Conservation (phyloP, 2,888 invertebrate species). For the Pheosia tremula region DNA sequence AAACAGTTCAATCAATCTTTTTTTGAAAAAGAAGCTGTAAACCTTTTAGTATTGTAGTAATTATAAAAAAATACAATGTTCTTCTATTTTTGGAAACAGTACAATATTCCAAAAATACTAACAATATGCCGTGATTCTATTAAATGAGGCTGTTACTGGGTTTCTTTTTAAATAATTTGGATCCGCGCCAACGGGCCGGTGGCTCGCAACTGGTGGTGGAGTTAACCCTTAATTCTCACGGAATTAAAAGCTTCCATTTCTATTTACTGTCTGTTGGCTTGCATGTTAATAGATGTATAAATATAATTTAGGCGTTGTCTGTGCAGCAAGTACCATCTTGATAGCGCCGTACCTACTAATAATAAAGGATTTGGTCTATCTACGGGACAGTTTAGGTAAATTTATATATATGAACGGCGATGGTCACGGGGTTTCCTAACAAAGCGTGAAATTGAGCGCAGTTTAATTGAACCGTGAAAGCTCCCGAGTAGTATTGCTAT, state of each 20-base stretch:
- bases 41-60: neutral
- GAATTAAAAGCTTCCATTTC: constrained; percentile 65
- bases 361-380: neutral
- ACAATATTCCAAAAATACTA: constrained; percentile 27
- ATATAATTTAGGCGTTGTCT: neutral
- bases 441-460: constrained; percentile 19
- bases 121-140: constrained; percentile 39
- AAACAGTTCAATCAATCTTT: neutral
- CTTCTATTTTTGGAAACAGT: neutral
- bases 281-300: constrained; percentile 39
- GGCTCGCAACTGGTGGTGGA: constrained; percentile 77
- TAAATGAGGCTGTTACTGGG: constrained; percentile 65
- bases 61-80: neutral
- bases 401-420: constrained; percentile 9
- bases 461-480: constrained; percentile 22
- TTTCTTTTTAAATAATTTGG: constrained; percentile 82
- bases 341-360: too few species aligned
- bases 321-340: too few species aligned
- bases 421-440: constrained; percentile 13
- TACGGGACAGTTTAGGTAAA: too few species aligned
- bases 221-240: constrained; percentile 64
- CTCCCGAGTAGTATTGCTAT: constrained; percentile 10
- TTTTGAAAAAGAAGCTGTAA: neutral
- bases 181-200: constrained; percentile 59
- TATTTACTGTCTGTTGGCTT: constrained; percentile 54